phyloP scores from a whole-genome alignment of 64 coral and sea anemone species.

The Porites lutea region DNA sequence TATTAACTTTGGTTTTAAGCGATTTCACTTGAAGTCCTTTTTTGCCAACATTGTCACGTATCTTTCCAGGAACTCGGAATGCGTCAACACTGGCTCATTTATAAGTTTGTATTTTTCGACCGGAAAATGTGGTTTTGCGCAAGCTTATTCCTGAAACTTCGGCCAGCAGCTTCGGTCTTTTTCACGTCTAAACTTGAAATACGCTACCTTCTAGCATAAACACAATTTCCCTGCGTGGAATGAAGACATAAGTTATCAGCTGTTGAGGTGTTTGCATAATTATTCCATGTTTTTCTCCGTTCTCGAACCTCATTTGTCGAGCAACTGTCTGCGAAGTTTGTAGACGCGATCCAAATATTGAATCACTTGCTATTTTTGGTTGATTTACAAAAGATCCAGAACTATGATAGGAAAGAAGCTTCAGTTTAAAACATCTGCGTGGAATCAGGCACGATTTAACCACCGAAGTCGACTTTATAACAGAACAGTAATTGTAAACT shows the following conservation, averaged over 20 bases:
- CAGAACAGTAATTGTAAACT: no score
- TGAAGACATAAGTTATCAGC: background rate
- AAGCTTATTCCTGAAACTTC: background rate
- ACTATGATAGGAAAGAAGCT: background rate
- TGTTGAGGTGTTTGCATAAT: background rate
- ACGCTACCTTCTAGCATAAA: background rate
- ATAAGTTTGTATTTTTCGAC: background rate
- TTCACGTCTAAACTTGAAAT: background rate
- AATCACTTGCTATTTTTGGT: constrained; percentile 38
- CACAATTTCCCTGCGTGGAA: background rate
- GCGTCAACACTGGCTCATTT: no score
- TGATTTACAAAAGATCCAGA: background rate
- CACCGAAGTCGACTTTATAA: background rate
- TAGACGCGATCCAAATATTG: background rate
- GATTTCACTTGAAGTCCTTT: background rate
- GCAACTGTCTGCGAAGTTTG: background rate
- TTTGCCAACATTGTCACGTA: background rate
- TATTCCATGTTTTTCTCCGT: background rate
- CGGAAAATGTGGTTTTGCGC: background rate
- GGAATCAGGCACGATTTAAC: background rate
- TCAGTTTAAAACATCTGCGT: background rate
- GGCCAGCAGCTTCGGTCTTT: background rate
- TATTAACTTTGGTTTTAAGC: background rate
- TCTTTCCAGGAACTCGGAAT: background rate
- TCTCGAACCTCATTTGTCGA: constrained; percentile 16